phyloP scores from a whole-genome alignment of 2,113 vertebrate species.

The Phalacrocorax brasilianus region DNA sequence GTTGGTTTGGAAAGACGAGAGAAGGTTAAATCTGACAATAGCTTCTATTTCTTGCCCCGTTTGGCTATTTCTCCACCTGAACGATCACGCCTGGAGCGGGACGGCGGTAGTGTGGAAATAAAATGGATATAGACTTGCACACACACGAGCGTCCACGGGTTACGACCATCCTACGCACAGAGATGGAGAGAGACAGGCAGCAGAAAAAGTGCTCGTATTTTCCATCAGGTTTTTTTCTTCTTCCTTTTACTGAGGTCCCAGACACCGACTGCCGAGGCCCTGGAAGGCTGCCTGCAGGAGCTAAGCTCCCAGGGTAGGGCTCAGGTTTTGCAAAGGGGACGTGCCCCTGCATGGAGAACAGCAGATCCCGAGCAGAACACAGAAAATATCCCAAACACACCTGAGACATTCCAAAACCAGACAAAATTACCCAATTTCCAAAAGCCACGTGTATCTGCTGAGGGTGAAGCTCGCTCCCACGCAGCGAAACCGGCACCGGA shows the following conservation, averaged over 20 bases:
- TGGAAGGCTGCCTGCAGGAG: background rate
- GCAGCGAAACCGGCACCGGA: background rate
- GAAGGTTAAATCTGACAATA: background rate
- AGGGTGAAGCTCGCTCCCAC: fast-evolving
- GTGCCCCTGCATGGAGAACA: background rate
- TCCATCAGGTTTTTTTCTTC: background rate
- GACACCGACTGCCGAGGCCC: background rate
- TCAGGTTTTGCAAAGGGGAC: background rate
- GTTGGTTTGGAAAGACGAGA: background rate
- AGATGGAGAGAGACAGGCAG: background rate
- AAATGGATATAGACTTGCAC: background rate
- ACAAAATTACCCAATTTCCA: background rate
- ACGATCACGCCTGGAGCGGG: fast-evolving
- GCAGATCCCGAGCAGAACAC: background rate
- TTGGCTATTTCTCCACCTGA: background rate
- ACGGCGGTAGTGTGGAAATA: background rate
- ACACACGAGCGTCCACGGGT: background rate
- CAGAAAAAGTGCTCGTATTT: background rate
- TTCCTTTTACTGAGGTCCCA: background rate
- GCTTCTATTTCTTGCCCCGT: background rate
- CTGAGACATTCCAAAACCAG: background rate
- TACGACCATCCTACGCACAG: background rate
- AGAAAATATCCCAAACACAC: background rate
- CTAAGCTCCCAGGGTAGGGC: background rate
- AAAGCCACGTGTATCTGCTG: fast-evolving